Conservation (phyloP, 1,140 invertebrate genomes). For the Mya arenaria region DNA sequence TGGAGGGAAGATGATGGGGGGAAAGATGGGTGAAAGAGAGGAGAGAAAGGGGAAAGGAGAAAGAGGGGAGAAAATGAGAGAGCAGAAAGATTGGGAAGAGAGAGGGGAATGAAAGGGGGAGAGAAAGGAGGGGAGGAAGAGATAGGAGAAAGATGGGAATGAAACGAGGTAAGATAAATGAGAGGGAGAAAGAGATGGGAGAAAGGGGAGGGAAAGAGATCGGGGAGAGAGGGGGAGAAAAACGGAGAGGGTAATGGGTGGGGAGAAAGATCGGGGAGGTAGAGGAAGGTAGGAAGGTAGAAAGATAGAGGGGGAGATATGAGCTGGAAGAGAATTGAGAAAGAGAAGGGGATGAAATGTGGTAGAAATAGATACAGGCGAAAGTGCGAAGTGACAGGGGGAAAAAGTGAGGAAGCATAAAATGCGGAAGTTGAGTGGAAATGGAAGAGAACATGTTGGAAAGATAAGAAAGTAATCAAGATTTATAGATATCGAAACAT, state of each 20-base stretch:
- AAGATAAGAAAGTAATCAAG: no score
- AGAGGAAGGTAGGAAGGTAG: neutral
- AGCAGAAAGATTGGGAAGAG: no score
- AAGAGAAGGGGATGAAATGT: neutral
- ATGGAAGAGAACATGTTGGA: neutral
- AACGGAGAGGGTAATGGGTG: no score
- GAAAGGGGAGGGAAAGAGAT: neutral
- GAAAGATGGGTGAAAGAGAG: neutral
- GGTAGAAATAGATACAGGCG: neutral
- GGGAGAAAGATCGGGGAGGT: neutral
- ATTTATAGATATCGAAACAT: no score
- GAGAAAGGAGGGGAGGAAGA: neutral
- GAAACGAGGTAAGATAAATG: neutral
- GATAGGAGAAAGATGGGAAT: neutral
- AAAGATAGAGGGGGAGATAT: neutral
- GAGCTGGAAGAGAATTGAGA: neutral
- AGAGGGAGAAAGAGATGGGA: neutral
- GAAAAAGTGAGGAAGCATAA: neutral
- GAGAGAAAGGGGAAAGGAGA: neutral
- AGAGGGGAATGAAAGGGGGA: neutral
- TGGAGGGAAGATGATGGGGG: neutral
- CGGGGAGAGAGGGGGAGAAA: neutral
- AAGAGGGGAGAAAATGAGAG: neutral
- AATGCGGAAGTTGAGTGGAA: neutral
- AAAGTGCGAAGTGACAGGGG: neutral